Evolutionary conservation across 2,888 invertebrate genomes (phyloP), one percentile per base, ranked within the genome.

Genomic region (Cheilosia impressa): DNA sequence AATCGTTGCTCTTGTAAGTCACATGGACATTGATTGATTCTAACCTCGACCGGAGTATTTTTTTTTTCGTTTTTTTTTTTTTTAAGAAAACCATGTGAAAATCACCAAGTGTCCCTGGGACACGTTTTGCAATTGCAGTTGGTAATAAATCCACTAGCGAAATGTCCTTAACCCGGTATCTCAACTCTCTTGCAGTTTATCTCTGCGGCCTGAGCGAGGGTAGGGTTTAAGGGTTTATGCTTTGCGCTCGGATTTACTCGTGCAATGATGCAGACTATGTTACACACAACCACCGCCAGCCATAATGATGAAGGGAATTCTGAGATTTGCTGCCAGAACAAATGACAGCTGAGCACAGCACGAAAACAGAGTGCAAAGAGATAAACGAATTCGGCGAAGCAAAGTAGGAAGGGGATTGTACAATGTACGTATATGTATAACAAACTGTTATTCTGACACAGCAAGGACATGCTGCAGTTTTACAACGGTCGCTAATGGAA

Each of bases 11-110:
- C 55, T 60, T 72, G 17, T 50, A 57, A 63, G 79, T 66, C 62
- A 72, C 63, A 50, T 50, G 65, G 75, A 84, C 75, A 75, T 76
- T 80, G 80, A 84, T 84, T 84, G 84, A 84, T 76, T 76, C 58
- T 58, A 84, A 80, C 80, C 80, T 80, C 80, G 58, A 76, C 52
- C 69, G 19, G 17, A 9, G 15, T 13, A 7, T 34, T 27, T 53
- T 60, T 4, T 43, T 43, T 10, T 45, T 22, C 1, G 43, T 17
- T 24, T 58, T 31, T 55, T 17, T 22, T 27, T 19, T 2, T 34
- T n/a, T 3, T 15, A 65, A 9, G 2, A 15, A 19, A 47, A 53
- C 17, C 5, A 55, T 50, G 58, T 58, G 38, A 27, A 71, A 50
- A 47, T 55, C 43, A 15, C 6, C 41, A 50, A 66, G 22, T 45